phyloP scores from a whole-genome alignment of 2,888 invertebrate species.

The Apocheima hispidaria region DNA sequence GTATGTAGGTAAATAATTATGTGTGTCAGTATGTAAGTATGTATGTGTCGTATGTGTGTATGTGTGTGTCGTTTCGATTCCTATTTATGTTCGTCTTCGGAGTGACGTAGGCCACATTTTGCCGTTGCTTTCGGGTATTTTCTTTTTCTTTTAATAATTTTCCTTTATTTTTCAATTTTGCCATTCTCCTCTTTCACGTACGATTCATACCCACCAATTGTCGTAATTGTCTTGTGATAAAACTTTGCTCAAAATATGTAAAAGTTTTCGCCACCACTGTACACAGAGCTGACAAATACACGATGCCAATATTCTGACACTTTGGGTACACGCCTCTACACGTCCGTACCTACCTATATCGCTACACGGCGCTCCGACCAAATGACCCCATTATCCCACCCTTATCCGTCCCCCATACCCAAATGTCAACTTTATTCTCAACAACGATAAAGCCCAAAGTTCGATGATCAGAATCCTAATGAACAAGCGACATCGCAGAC shows the following conservation, averaged over 20 bases:
- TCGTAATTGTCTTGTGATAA: too few species aligned
- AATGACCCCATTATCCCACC: conserved; percentile 78
- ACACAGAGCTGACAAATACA: conserved; percentile 59
- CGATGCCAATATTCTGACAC: conserved; percentile 72
- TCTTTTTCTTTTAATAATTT: too few species aligned
- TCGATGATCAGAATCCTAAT: conserved; percentile 55
- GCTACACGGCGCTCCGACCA: conserved; percentile 74
- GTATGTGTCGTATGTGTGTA: too few species aligned
- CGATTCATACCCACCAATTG: too few species aligned
- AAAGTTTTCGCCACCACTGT: conserved; percentile 49
- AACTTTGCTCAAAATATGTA: not conserved
- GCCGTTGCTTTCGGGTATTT: too few species aligned
- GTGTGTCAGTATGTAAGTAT: too few species aligned
- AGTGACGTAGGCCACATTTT: too few species aligned
- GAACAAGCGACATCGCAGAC: conserved; percentile 66
- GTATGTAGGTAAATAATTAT: too few species aligned
- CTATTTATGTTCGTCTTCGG: too few species aligned
- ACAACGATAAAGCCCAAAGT: conserved; percentile 56
- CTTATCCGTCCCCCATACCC: conserved; percentile 54
- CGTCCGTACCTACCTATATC: conserved; percentile 58
- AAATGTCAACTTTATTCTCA: conserved; percentile 62
- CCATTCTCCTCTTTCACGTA: too few species aligned
- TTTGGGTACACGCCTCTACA: conserved; percentile 70
- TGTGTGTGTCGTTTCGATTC: too few species aligned
- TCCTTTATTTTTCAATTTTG: too few species aligned